Evolutionary conservation across 2,888 invertebrate genomes (phyloP).

Genomic region (Pelosia muscerda): DNA sequence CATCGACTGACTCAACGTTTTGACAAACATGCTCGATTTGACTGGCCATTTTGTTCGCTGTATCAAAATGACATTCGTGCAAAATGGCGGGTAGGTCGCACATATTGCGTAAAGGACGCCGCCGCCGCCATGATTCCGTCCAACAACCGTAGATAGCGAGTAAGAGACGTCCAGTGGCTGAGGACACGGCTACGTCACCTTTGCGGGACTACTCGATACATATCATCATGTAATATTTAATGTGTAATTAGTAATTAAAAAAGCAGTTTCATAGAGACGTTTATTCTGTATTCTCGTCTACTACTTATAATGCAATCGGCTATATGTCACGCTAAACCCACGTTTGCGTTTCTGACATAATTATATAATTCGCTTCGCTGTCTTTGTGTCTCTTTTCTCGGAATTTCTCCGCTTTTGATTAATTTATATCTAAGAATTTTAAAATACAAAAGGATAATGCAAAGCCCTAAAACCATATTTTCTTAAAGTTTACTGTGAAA

Average conservation of each 20-base stretch:
- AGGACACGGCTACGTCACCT: slow-evolving; percentile 86
- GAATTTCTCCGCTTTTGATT: slow-evolving; percentile 59
- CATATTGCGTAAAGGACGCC: slow-evolving; percentile 62
- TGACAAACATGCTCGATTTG: slow-evolving; percentile 55
- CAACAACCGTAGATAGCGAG: slow-evolving; percentile 87
- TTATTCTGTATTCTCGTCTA: slow-evolving; percentile 86
- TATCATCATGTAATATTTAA: slow-evolving; percentile 90
- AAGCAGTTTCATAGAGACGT: slow-evolving; percentile 87
- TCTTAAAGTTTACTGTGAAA: slow-evolving; percentile 78
- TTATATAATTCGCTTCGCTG: slow-evolving; percentile 66
- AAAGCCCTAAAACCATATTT: slow-evolving; percentile 65
- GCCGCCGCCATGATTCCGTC: slow-evolving; percentile 86
- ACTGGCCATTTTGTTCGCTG: slow-evolving; percentile 53
- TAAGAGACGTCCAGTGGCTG: slow-evolving; percentile 87
- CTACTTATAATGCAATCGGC: slow-evolving; percentile 82
- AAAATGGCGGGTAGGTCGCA: slow-evolving; percentile 36
- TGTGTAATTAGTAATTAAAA: slow-evolving; percentile 83
- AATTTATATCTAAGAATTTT: slow-evolving; percentile 53
- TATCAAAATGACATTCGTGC: slow-evolving; percentile 45
- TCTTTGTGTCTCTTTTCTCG: slow-evolving; percentile 58
- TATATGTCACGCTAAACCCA: slow-evolving; percentile 81
- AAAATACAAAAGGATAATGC: slow-evolving; percentile 48
- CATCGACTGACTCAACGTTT: slow-evolving; percentile 56
- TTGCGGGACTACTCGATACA: slow-evolving; percentile 91
- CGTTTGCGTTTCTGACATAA: slow-evolving; percentile 65